Percentiles rank a stretch among this genome's conserved stretches.
phyloP scores from a whole-genome alignment of 1,140 invertebrate species.

The Bombus sibiricus region DNA sequence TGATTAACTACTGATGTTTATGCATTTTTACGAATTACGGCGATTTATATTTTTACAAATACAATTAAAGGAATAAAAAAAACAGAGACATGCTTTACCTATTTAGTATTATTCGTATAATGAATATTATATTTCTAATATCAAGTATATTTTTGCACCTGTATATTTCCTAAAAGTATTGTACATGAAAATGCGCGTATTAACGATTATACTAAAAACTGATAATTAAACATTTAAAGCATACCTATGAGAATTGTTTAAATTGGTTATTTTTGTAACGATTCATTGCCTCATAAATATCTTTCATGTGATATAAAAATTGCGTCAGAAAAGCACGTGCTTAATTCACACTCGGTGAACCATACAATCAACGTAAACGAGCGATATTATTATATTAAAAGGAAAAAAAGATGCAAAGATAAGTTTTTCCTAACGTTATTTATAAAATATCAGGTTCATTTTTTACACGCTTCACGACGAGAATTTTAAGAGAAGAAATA shows the following conservation, averaged over 20 bases:
- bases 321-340: conserved; percentile 33
- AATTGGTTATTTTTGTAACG: background rate
- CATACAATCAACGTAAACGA: conserved; percentile 38
- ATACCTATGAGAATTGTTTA: background rate
- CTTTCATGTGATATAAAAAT: conserved; percentile 13
- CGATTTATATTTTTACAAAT: too few relatives aligned
- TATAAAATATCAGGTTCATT: background rate
- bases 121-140: too few relatives aligned
- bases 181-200: too few relatives aligned
- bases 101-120: too few relatives aligned
- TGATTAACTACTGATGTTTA: too few relatives aligned
- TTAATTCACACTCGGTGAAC: conserved; percentile 31
- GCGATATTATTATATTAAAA: conserved; percentile 18
- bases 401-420: background rate
- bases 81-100: too few relatives aligned
- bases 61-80: too few relatives aligned
- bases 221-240: too few relatives aligned
- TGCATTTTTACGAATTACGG: too few relatives aligned
- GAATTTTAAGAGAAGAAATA: background rate
- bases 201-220: too few relatives aligned
- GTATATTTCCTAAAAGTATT: too few relatives aligned
- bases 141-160: too few relatives aligned
- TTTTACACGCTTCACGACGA: background rate
- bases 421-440: background rate
- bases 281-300: background rate